Conservation (phyloP, 2,797 vertebrate genomes). For the Myotis daubentonii region DNA sequence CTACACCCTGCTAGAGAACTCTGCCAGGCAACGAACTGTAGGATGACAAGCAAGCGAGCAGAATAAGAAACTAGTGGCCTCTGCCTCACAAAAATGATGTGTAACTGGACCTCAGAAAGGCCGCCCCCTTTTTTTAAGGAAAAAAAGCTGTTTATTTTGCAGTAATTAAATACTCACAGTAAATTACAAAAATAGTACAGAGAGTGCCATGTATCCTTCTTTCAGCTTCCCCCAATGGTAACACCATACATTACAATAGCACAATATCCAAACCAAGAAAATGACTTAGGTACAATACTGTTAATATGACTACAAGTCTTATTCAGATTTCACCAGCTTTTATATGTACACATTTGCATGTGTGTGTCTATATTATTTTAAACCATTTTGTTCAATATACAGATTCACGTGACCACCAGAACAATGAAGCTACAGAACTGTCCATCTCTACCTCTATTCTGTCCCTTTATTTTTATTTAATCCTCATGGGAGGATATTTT, state of each 20-base stretch:
- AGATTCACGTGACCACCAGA: neutral
- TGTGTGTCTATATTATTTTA: neutral
- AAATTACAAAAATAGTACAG: constrained; percentile 57
- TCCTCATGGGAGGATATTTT: too few species aligned
- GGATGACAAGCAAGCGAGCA: neutral
- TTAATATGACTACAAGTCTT: neutral
- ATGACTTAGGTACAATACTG: neutral
- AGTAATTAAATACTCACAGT: constrained; percentile 32
- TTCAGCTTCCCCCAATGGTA: neutral
- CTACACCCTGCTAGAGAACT: neutral
- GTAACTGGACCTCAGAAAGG: neutral
- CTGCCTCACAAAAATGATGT: constrained; percentile 2
- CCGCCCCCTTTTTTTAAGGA: neutral
- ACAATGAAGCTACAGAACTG: neutral
- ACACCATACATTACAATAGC: neutral
- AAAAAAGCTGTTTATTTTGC: constrained; percentile 1
- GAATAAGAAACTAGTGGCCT: neutral
- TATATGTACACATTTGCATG: neutral
- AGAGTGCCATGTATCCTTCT: neutral
- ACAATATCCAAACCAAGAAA: constrained; percentile 45
- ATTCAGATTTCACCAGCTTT: constrained; percentile 12
- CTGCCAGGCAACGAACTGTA: neutral
- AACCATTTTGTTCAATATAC: neutral
- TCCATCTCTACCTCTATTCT: neutral
- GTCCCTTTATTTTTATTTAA: too few species aligned